Base-by-base conservation (phyloP, 1,140 invertebrate species). In the Panagrolaimus sp. region DNA sequence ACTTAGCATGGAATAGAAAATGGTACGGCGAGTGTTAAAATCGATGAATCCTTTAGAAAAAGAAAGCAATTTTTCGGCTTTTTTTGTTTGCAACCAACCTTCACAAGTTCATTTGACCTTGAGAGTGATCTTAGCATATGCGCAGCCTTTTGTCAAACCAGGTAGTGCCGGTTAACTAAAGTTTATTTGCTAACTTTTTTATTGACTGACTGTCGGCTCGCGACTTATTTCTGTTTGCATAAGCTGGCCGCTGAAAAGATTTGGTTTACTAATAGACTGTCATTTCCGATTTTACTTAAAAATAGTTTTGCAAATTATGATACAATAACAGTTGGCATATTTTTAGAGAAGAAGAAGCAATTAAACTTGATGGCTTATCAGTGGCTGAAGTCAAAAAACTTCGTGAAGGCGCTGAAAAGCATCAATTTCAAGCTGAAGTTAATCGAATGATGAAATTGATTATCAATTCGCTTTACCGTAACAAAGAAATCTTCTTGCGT, bases 391-490 rank as follows among this genome's bases (percentile, higher is more conserved):
- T 96, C 76, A 92, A 92, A 76, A 91, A 97, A 85, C 82, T 98
- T 9, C 85, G 91, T 61, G 92, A 94, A 23, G 90, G 90, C 82
- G 89, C 93, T 0, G 92, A 97, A 80, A 97, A 94, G 84, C 92
- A 90, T 84, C 88, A 88, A 25, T 98, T 97, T 87, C 92, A 95
- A 84, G 83, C 82, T 20, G 82, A 82, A 70, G 82, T 80, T 9
- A 95, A 96, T 86, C 90, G 95, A 42, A 96, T 98, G 93, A 98
- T 98, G 95, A 98, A 98, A 85, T 87, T 98, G 20, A 98, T 98
- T 82, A 98, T 98, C 80, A 98, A 98, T 85, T 98, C 94, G 0
- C 86, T 98, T 0, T 98, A 98, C 84, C 89, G 92, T 73, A 98
- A 98, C 84, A 98, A 98, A 85, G 95, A 98, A 88, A 98, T 98